Conservation (phyloP, 1,140 invertebrate genomes). For the Drosophila nikananu region DNA sequence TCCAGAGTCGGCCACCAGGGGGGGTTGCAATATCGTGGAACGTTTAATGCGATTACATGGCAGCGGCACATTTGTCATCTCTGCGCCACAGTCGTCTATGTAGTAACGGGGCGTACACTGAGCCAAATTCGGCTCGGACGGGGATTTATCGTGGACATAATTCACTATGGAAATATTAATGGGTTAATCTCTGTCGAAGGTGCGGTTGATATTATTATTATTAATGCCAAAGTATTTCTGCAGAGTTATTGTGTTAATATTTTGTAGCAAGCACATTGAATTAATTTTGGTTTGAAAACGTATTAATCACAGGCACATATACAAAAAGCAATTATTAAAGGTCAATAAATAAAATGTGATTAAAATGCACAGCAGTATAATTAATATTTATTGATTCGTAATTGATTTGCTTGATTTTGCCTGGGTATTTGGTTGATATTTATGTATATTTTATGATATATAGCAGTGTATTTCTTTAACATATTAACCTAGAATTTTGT, state of each 20-base stretch:
- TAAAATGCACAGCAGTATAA: slow-evolving; percentile 1
- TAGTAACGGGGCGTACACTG: slow-evolving; percentile 37
- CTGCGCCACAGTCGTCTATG: slow-evolving; percentile 17
- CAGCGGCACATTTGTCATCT: slow-evolving; percentile 79
- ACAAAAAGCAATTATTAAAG: not conserved
- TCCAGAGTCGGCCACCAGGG: slow-evolving; percentile 4
- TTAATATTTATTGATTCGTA: not conserved
- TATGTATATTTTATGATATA: too few relatives aligned
- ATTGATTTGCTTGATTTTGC: not conserved
- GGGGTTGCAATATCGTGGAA: slow-evolving; percentile 36
- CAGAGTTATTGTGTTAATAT: not conserved
- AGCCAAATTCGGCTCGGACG: slow-evolving; percentile 28
- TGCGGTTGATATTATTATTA: slow-evolving; percentile 7
- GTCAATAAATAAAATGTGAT: slow-evolving; percentile 5
- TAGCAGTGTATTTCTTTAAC: slow-evolving; percentile 4
- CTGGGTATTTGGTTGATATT: not conserved
- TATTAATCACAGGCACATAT: not conserved
- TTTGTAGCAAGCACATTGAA: not conserved
- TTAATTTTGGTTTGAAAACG: slow-evolving; percentile 3
- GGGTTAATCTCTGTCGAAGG: slow-evolving; percentile 15
- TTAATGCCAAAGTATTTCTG: not conserved
- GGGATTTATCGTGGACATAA: slow-evolving; percentile 20
- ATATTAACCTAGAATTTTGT: not conserved
- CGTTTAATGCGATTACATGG: slow-evolving; percentile 82
- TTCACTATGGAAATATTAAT: slow-evolving; percentile 24